These are phyloP conservation scores for Stramonita haemastoma DNA, from an alignment of 2,888 invertebrate genomes.

Conservation along the genomic window DNA sequence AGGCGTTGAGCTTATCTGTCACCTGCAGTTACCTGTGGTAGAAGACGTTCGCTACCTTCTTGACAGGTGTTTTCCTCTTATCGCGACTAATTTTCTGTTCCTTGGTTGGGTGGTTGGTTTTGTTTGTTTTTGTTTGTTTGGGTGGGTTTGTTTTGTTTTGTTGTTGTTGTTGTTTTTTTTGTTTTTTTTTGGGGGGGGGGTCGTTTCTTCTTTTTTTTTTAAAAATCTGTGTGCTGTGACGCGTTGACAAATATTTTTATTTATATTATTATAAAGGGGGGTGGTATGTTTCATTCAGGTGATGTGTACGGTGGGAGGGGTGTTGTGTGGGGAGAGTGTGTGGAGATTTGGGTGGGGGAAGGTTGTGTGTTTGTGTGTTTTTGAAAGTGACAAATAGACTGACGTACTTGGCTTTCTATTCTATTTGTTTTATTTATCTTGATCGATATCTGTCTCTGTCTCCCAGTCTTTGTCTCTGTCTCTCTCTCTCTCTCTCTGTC, in stretches of 20 bases:
- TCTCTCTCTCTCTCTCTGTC: neutral
- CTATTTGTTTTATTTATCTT: neutral
- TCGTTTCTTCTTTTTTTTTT: neutral
- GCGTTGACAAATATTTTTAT: too few species aligned
- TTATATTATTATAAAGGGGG: too few species aligned
- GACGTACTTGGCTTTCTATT: too few species aligned
- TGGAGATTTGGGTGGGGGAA: too few species aligned
- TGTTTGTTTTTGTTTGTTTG: neutral
- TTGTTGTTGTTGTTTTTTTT: neutral
- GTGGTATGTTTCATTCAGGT: too few species aligned
- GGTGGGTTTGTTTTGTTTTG: slow-evolving; percentile 11
- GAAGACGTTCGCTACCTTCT: neutral
- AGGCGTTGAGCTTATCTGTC: slow-evolving; percentile 18
- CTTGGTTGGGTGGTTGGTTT: neutral
- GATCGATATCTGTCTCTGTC: neutral
- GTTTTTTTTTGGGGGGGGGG: neutral
- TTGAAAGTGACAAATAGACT: too few species aligned
- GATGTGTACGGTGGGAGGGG: too few species aligned
- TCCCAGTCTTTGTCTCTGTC: too few species aligned
- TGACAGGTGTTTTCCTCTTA: neutral
- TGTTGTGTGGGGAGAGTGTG: too few species aligned
- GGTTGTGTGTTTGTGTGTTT: too few species aligned
- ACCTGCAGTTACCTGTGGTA: neutral
- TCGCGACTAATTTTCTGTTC: neutral
- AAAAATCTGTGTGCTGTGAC: too few species aligned